phyloP scores from a whole-genome alignment of 64 coral and sea anemone species.

The Dendrophyllia cribrosa region DNA sequence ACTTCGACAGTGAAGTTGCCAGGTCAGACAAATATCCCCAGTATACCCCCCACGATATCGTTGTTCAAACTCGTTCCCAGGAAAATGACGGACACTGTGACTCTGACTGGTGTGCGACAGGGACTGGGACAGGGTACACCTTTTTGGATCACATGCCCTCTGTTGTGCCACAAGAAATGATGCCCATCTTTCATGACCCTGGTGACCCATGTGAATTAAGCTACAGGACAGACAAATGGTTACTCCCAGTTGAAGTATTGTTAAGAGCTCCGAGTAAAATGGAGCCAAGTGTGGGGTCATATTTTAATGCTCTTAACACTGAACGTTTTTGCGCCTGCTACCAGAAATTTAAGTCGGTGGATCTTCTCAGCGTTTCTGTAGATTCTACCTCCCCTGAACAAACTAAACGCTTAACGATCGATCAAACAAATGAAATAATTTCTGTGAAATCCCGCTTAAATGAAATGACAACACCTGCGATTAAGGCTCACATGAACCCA shows the following conservation, averaged over 20 bases:
- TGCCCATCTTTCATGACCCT: not conserved
- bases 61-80: not conserved
- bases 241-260: not conserved
- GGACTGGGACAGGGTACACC: not conserved
- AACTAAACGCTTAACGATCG: not conserved
- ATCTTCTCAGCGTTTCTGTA: not conserved
- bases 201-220: too few relatives aligned
- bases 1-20: slow-evolving; percentile 91
- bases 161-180: not conserved
- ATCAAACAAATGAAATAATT: not conserved
- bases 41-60: not conserved
- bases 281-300: not conserved
- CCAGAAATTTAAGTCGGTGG: not conserved
- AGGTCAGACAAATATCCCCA: slow-evolving; percentile 58
- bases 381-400: not conserved
- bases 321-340: not conserved
- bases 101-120: too few relatives aligned
- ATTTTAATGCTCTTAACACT: not conserved
- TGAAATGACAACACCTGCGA: not conserved
- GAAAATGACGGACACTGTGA: too few relatives aligned
- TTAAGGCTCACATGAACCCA: too few relatives aligned
- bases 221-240: too few relatives aligned
- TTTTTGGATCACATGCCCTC: not conserved
- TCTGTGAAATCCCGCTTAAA: not conserved
- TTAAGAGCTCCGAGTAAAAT: not conserved